Evolutionary conservation across 2,113 vertebrate species (phyloP).

Genomic region (Myocastor coypus): DNA sequence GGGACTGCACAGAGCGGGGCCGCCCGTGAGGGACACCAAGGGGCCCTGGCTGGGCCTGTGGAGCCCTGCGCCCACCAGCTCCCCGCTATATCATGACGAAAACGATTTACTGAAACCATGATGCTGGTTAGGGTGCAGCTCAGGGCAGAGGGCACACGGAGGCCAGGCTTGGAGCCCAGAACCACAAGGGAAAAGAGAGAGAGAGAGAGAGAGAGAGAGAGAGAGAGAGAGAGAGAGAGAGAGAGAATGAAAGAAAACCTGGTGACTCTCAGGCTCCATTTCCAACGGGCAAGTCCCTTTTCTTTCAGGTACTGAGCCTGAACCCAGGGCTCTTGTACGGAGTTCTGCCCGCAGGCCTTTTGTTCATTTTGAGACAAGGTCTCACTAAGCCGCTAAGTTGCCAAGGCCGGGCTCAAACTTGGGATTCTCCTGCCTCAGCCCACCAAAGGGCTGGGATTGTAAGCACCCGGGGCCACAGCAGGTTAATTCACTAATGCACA

Average conservation of each 20-base stretch:
- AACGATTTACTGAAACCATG: neutral
- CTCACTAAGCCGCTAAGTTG: neutral
- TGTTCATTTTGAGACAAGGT: too few species aligned
- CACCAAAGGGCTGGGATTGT: neutral
- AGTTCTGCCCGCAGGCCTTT: neutral
- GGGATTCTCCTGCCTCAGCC: neutral
- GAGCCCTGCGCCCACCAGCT: neutral
- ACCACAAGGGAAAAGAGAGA: neutral
- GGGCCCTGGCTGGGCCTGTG: fast-evolving
- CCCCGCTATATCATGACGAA: neutral
- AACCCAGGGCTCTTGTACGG: neutral
- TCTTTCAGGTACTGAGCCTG: neutral
- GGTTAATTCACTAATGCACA: neutral
- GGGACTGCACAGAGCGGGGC: neutral
- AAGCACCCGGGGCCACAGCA: neutral
- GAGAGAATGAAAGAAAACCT: neutral
- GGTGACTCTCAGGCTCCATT: neutral
- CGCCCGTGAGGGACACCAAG: neutral
- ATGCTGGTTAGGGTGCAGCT: neutral
- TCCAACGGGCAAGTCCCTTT: neutral
- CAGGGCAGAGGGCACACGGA: neutral
- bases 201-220: neutral
- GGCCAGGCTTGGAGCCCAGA: neutral
- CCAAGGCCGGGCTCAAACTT: neutral
- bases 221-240: too few species aligned